Conservation (phyloP, 2,888 invertebrate genomes). For the Odontomyia ornata region DNA sequence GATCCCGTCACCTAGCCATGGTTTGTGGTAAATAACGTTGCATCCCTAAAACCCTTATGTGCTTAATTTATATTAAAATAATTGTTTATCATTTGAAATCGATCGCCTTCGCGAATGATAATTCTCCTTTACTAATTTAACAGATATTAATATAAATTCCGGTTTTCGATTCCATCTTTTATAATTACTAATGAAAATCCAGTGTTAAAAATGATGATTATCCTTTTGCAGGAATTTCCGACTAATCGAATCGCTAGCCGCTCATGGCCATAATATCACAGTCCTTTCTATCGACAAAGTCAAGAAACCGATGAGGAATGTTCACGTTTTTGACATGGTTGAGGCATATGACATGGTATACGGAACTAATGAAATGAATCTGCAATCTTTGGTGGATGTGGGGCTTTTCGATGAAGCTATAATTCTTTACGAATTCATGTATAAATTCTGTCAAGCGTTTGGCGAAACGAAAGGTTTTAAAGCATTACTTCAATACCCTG, state of each 20-base stretch:
- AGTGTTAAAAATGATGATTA: too few relatives aligned
- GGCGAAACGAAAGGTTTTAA: conserved; percentile 54
- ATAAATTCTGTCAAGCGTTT: conserved; percentile 48
- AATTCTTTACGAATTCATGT: conserved; percentile 45
- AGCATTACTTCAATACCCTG: conserved; percentile 54
- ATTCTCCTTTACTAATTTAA: too few relatives aligned
- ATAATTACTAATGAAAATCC: too few relatives aligned
- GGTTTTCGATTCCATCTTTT: too few relatives aligned
- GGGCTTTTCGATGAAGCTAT: conserved; percentile 33
- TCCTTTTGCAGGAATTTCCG: conserved; percentile 42
- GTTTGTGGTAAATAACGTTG: too few relatives aligned
- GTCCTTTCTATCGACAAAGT: conserved; percentile 53
- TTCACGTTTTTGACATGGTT: conserved; percentile 56
- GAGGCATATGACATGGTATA: conserved; percentile 51
- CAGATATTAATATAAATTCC: too few relatives aligned
- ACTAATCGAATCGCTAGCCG: conserved; percentile 44
- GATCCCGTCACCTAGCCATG: too few relatives aligned
- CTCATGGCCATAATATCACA: conserved; percentile 51
- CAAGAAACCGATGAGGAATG: conserved; percentile 51
- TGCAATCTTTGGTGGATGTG: not conserved
- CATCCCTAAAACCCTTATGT: too few relatives aligned
- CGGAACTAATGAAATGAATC: conserved; percentile 4
- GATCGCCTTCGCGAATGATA: too few relatives aligned
- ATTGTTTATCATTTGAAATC: too few relatives aligned
- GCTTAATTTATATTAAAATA: too few relatives aligned